A percentile compares a stretch with the other conserved stretches of the same genome.
phyloP scores from a whole-genome alignment of 2,888 invertebrate genomes.

The Rhimphoctona megacephalus region DNA sequence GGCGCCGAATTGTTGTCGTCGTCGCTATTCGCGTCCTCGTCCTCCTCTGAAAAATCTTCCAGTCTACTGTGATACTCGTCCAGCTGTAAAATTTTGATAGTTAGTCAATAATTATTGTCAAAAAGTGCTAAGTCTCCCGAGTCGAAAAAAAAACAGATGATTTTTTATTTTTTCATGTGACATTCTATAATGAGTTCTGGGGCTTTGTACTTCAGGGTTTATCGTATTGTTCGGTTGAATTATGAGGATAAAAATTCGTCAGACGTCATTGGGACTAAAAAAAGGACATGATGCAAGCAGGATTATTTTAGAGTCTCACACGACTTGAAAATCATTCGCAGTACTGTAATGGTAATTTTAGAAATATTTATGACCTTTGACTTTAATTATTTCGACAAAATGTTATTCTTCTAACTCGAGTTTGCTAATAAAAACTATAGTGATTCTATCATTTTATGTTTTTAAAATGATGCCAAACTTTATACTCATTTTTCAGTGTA shows the following conservation, averaged over 20 bases:
- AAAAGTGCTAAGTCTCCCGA: neutral
- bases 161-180: neutral
- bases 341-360: no score
- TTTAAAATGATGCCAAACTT: no score
- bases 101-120: neutral
- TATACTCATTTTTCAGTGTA: no score
- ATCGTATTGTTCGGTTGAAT: neutral
- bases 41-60: constrained; percentile 85
- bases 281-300: no score
- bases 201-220: neutral
- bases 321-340: no score
- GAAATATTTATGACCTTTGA: no score
- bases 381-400: no score
- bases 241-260: neutral
- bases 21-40: constrained; percentile 84
- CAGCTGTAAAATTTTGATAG: constrained; percentile 79
- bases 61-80: constrained; percentile 86
- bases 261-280: no score
- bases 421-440: no score
- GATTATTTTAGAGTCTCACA: no score
- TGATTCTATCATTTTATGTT: no score
- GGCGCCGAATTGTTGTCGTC: constrained; percentile 81
- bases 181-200: neutral
- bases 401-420: no score
- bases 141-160: constrained; percentile 4